A percentile compares a stretch with the other conserved stretches of the same genome.
Evolutionary conservation across 2,113 vertebrate genomes (phyloP).

Genomic region (Todiramphus saurophagus): DNA sequence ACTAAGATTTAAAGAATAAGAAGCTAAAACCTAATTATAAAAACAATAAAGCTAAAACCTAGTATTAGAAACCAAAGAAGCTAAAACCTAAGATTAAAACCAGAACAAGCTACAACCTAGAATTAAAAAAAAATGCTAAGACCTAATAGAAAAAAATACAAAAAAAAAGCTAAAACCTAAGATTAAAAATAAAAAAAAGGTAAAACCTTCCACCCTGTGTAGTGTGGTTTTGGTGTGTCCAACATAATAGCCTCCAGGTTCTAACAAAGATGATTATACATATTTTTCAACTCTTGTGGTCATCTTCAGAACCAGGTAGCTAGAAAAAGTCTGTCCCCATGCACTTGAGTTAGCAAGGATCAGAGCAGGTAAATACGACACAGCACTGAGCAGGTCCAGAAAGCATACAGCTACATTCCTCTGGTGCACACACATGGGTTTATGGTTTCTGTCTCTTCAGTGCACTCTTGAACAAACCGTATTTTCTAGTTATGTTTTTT

Average conservation of each 20-base stretch:
- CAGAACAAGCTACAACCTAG: too few relatives aligned
- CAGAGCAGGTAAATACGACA: background rate
- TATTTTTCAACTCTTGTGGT: background rate
- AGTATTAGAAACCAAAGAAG: too few relatives aligned
- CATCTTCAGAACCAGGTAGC: background rate
- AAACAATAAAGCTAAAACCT: too few relatives aligned
- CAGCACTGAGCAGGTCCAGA: background rate
- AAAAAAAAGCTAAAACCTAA: too few relatives aligned
- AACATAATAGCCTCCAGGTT: background rate
- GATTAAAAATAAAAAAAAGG: too few relatives aligned
- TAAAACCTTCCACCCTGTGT: background rate
- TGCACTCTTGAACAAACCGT: background rate
- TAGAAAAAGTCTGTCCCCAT: background rate
- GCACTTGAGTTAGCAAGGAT: background rate
- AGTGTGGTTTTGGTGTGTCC: background rate
- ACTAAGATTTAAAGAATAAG: too few relatives aligned
- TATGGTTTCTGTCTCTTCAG: background rate
- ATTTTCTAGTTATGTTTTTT: background rate
- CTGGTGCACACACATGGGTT: rapidly evolving
- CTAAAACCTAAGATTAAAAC: too few relatives aligned
- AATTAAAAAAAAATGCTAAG: too few relatives aligned
- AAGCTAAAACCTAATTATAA: too few relatives aligned
- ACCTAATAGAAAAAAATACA: too few relatives aligned
- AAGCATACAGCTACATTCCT: background rate
- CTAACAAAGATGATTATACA: background rate